A percentile compares a stretch with the other conserved stretches of the same genome.
Evolutionary conservation across 1,140 invertebrate genomes (phyloP).

Genomic region (Leptinotarsa texana): DNA sequence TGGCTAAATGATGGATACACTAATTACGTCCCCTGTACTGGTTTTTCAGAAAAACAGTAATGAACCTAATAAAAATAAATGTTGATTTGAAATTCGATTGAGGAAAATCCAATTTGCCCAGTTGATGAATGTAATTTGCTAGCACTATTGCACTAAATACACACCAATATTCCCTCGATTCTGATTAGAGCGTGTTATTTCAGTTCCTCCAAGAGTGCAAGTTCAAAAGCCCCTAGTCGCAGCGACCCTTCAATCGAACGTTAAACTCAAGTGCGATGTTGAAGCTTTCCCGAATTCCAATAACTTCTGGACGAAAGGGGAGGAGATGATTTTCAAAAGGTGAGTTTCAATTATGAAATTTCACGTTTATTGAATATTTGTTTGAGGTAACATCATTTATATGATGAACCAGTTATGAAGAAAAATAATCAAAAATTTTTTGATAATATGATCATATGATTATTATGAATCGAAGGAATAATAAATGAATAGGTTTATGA

Average conservation of each 20-base stretch:
- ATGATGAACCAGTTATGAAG: not conserved
- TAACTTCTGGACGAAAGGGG: constrained; percentile 61
- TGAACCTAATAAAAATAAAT: no score
- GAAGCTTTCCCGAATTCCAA: constrained; percentile 60
- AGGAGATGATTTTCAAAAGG: constrained; percentile 60
- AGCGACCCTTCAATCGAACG: constrained; percentile 57
- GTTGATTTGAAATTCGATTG: no score
- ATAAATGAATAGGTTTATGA: no score
- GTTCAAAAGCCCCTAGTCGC: constrained; percentile 59
- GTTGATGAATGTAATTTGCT: not conserved
- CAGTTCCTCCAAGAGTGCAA: constrained; percentile 59
- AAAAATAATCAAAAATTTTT: no score
- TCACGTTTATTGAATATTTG: no score
- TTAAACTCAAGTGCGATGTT: constrained; percentile 59
- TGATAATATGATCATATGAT: not conserved
- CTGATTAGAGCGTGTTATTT: constrained; percentile 27
- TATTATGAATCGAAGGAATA: not conserved
- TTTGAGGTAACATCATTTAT: no score
- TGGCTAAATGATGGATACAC: no score
- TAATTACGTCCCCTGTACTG: no score
- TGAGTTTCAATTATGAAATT: constrained; percentile 30
- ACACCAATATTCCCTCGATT: not conserved
- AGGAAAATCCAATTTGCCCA: not conserved
- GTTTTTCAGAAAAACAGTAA: no score
- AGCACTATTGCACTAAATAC: not conserved